Conservation (phyloP, 2,888 invertebrate species). For the Adineta ricciae region DNA sequence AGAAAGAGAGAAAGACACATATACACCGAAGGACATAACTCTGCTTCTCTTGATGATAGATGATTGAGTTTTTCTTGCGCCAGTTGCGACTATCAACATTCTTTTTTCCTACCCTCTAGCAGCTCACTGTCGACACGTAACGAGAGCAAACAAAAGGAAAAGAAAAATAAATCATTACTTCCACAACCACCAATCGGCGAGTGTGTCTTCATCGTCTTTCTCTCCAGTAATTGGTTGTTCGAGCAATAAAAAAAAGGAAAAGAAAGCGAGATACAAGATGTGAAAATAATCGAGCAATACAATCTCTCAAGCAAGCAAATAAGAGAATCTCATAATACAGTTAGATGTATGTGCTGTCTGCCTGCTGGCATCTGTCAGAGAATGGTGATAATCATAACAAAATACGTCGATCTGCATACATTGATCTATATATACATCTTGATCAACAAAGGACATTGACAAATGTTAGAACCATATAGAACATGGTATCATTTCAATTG, state of each 20-base stretch:
- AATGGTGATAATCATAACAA: not conserved
- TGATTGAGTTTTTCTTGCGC: conserved; percentile 15
- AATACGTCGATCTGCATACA: not conserved
- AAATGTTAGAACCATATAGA: not conserved
- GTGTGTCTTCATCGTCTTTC: not conserved
- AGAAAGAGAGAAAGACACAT: not conserved
- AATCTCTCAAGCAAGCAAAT: not conserved
- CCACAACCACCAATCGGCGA: not conserved
- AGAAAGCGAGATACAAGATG: conserved; percentile 5
- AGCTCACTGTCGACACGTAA: not conserved
- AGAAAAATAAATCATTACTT: not conserved
- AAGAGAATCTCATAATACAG: conserved; percentile 5
- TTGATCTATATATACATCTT: not conserved
- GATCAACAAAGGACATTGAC: not conserved
- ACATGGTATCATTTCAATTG: not conserved
- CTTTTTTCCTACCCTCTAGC: not conserved
- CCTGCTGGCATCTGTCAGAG: not conserved
- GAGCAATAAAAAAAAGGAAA: not conserved
- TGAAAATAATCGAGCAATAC: conserved; percentile 8
- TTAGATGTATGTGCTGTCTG: not conserved
- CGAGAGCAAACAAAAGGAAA: not conserved
- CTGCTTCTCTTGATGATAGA: not conserved
- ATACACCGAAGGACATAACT: not conserved
- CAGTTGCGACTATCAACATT: not conserved
- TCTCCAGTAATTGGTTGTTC: not conserved